Conservation (phyloP, 2,888 invertebrate genomes). For the Patella pellucida region DNA sequence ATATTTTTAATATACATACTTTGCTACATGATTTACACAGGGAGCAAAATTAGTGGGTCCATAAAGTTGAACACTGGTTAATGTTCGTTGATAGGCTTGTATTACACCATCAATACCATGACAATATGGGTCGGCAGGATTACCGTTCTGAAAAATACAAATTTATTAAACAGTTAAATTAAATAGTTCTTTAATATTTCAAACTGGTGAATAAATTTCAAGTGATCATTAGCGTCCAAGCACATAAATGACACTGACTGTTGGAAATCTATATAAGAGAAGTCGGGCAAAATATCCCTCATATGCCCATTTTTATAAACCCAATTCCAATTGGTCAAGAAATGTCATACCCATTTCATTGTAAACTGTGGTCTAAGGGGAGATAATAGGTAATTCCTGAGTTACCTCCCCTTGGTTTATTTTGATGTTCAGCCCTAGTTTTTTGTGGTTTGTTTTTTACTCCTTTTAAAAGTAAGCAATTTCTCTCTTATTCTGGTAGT, state of each 20-base stretch:
- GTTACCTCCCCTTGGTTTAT: too few relatives aligned
- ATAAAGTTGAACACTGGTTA: slow-evolving; percentile 74
- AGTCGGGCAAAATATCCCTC: background rate
- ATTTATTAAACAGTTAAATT: background rate
- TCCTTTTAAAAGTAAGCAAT: too few relatives aligned
- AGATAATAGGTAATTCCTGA: too few relatives aligned
- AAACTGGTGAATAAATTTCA: background rate
- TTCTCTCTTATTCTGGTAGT: background rate
- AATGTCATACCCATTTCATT: too few relatives aligned
- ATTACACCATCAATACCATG: slow-evolving; percentile 72
- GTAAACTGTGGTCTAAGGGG: too few relatives aligned
- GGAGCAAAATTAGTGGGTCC: slow-evolving; percentile 78
- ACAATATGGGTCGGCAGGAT: slow-evolving; percentile 72
- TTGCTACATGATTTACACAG: slow-evolving; percentile 74
- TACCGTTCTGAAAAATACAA: slow-evolving; percentile 70
- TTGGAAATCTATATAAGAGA: too few relatives aligned
- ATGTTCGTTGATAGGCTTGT: slow-evolving; percentile 73
- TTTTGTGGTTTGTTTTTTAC: too few relatives aligned
- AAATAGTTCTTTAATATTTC: background rate
- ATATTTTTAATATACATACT: slow-evolving; percentile 45
- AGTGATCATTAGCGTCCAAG: background rate
- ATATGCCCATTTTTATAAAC: too few relatives aligned
- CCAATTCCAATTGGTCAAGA: too few relatives aligned
- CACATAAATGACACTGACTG: background rate
- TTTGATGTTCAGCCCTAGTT: too few relatives aligned